Conservation (phyloP, 35 echinoderm and acorn worm genomes). For the Ophioderma brevispina region DNA sequence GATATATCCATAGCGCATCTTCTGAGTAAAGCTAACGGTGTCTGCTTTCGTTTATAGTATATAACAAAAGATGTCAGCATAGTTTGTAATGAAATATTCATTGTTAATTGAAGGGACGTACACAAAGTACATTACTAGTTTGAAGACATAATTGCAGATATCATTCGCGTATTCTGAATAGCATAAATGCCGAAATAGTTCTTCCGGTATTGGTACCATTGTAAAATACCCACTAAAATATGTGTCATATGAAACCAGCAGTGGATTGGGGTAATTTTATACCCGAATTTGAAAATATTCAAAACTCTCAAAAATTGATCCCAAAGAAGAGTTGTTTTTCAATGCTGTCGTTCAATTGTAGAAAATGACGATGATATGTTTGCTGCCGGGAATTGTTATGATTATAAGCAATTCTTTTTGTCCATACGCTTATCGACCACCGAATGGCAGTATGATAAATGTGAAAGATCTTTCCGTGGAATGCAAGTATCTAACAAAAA, state of each 20-base stretch:
- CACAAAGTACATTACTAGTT: no score
- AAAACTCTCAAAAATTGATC: conserved; percentile 51
- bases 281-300: conserved; percentile 83
- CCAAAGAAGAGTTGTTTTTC: conserved; percentile 88
- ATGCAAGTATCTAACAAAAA: conserved; percentile 77
- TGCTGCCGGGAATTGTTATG: conserved; percentile 93
- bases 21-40: no score
- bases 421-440: conserved; percentile 85
- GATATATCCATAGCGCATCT: no score
- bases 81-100: no score
- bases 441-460: conserved; percentile 57
- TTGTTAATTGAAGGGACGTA: no score
- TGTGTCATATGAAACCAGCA: conserved; percentile 83
- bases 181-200: no score
- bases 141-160: no score
- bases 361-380: conserved; percentile 92
- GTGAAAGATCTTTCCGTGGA: conserved; percentile 90
- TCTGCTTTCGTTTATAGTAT: no score
- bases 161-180: no score
- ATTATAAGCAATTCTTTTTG: conserved; percentile 77
- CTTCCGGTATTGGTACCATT: no score
- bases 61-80: no score
- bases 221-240: no score
- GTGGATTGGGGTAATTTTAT: conserved; percentile 82
- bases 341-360: conserved; percentile 77